These are phyloP conservation scores for Puma concolor DNA, from an alignment of 2,113 vertebrate species.

Conservation along the genomic window DNA sequence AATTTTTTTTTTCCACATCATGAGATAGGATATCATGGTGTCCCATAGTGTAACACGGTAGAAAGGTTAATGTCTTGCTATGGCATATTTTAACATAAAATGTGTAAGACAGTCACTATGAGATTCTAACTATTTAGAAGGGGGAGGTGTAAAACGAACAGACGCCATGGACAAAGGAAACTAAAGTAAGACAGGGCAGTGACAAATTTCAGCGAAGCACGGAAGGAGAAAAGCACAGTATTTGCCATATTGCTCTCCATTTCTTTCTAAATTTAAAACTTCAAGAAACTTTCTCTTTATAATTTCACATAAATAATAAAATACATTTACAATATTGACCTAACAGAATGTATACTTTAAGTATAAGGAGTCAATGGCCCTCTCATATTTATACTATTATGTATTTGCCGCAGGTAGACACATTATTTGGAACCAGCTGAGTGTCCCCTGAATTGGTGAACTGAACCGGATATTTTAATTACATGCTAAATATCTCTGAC, in stretches of 20 bases:
- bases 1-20: not conserved
- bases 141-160: not conserved
- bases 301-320: slow-evolving; percentile 22
- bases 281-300: not conserved
- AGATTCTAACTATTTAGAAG: not conserved
- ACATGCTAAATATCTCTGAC: not conserved
- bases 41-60: not conserved
- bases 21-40: not conserved
- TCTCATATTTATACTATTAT: not conserved
- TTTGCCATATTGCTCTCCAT: not conserved
- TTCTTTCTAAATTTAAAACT: not conserved
- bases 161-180: not conserved
- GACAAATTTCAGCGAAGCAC: not conserved
- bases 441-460: not conserved
- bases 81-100: not conserved
- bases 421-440: not conserved
- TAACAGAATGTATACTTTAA: not conserved
- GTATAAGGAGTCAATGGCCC: not conserved
- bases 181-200: not conserved
- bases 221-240: not conserved
- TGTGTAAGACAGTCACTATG: not conserved
- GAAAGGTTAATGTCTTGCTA: slow-evolving; percentile 28
- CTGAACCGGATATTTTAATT: slow-evolving; percentile 20
- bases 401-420: not conserved
- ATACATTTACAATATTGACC: not conserved